These are phyloP conservation scores for Tylochromis polylepis DNA, from an alignment of 2,113 vertebrate genomes.

Conservation along the genomic window DNA sequence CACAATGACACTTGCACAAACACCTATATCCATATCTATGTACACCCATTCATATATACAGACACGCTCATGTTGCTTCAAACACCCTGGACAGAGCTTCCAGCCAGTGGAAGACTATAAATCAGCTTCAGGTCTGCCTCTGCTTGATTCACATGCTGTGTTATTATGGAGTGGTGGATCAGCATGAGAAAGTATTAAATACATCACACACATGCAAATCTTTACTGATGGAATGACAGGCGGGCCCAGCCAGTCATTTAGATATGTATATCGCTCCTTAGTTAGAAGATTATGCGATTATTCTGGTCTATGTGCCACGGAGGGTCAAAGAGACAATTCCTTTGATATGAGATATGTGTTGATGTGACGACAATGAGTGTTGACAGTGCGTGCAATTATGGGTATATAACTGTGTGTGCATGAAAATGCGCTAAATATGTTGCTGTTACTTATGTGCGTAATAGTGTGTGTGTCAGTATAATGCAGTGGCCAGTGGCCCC, in stretches of 20 bases:
- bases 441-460: not conserved
- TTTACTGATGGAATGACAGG: slow-evolving; percentile 64
- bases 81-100: slow-evolving; percentile 44
- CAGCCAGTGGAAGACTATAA: slow-evolving; percentile 75
- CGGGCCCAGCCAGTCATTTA: slow-evolving; percentile 80
- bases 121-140: slow-evolving; percentile 81
- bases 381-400: slow-evolving; percentile 59
- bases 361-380: slow-evolving; percentile 46
- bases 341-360: slow-evolving; percentile 63
- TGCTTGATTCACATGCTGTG: slow-evolving; percentile 45
- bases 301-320: slow-evolving; percentile 51
- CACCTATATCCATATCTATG: slow-evolving; percentile 52
- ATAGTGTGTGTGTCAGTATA: not conserved
- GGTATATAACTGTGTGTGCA: not conserved
- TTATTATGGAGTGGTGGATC: slow-evolving; percentile 77
- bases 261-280: slow-evolving; percentile 84
- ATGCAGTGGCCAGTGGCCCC: slow-evolving; percentile 28
- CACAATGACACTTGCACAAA: slow-evolving; percentile 38
- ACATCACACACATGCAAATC: slow-evolving; percentile 95
- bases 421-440: slow-evolving; percentile 25
- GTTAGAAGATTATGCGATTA: slow-evolving; percentile 62
- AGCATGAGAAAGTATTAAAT: slow-evolving; percentile 87
- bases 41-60: slow-evolving; percentile 38
- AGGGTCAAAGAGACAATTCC: slow-evolving; percentile 55
- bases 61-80: slow-evolving; percentile 41